Conservation (phyloP, 2,797 vertebrate species). For the Coccyzus lansbergi region DNA sequence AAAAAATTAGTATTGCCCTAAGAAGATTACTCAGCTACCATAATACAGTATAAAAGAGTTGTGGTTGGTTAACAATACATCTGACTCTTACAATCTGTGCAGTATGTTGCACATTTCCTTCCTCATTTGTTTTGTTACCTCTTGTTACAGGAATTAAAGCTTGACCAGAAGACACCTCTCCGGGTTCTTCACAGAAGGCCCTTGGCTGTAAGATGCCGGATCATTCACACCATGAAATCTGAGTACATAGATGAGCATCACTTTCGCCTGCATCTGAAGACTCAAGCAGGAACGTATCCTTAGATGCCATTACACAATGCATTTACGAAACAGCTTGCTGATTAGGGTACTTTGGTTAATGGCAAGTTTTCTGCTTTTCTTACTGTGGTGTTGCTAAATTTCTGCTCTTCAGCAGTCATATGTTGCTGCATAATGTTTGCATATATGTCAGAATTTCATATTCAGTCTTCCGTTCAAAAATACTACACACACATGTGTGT, state of each 20-base stretch:
- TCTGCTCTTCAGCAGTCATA: background rate
- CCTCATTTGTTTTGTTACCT: background rate
- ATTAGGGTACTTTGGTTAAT: rapidly evolving
- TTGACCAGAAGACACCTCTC: conserved; percentile 95
- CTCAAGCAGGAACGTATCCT: conserved; percentile 98
- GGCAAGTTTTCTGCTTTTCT: background rate
- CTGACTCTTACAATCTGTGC: background rate
- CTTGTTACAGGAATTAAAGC: conserved; percentile 84
- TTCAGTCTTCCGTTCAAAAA: background rate
- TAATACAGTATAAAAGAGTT: background rate
- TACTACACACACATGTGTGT: too few relatives aligned
- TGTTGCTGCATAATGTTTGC: background rate
- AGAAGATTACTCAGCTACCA: background rate
- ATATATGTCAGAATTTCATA: background rate
- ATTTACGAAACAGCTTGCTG: background rate
- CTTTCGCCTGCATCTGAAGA: conserved; percentile 89
- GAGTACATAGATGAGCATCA: conserved; percentile 88
- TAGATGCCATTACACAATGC: background rate
- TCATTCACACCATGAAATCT: conserved; percentile 89
- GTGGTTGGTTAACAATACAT: background rate
- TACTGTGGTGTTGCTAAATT: background rate
- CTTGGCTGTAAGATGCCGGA: conserved; percentile 85
- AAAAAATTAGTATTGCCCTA: background rate
- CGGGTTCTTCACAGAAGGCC: conserved; percentile 92
- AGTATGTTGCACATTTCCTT: background rate